Conservation (phyloP, 2,888 invertebrate genomes). For the Automeris io region DNA sequence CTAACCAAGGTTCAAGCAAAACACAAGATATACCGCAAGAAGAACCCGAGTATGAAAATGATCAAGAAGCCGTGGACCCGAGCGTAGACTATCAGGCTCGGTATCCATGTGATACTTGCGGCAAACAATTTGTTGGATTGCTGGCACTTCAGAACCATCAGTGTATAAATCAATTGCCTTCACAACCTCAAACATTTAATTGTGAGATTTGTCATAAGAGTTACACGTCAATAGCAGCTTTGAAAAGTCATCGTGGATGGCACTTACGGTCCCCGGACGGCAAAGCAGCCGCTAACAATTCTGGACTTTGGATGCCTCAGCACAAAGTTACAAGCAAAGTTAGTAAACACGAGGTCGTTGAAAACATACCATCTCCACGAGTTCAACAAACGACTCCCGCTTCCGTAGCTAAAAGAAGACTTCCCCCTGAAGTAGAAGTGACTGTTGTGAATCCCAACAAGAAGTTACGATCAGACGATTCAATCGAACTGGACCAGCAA, state of each 20-base stretch:
- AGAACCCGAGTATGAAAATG: conserved; percentile 55
- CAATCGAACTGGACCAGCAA: conserved; percentile 60
- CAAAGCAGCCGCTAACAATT: conserved; percentile 71
- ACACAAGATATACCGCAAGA: conserved; percentile 45
- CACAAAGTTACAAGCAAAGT: conserved; percentile 71
- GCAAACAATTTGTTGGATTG: conserved; percentile 72
- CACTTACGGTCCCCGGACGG: conserved; percentile 78
- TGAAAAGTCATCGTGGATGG: conserved; percentile 82
- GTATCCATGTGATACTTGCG: conserved; percentile 74
- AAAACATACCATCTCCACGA: conserved; percentile 43
- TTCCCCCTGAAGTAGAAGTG: conserved; percentile 72
- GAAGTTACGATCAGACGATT: conserved; percentile 64
- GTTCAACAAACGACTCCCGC: conserved; percentile 39
- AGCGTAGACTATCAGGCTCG: conserved; percentile 65
- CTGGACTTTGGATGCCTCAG: conserved; percentile 74
- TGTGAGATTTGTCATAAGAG: conserved; percentile 81
- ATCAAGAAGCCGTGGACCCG: conserved; percentile 52
- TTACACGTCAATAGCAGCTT: conserved; percentile 80
- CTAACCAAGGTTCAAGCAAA: conserved; percentile 58
- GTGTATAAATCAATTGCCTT: conserved; percentile 53
- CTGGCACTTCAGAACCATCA: conserved; percentile 75
- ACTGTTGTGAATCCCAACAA: conserved; percentile 72
- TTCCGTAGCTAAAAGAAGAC: conserved; percentile 49
- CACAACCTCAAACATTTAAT: conserved; percentile 67
- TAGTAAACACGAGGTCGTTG: conserved; percentile 68